Evolutionary conservation across 2,797 vertebrate species (phyloP), one percentile per base, ranked within the genome.

Genomic region (Argyrosomus regius): DNA sequence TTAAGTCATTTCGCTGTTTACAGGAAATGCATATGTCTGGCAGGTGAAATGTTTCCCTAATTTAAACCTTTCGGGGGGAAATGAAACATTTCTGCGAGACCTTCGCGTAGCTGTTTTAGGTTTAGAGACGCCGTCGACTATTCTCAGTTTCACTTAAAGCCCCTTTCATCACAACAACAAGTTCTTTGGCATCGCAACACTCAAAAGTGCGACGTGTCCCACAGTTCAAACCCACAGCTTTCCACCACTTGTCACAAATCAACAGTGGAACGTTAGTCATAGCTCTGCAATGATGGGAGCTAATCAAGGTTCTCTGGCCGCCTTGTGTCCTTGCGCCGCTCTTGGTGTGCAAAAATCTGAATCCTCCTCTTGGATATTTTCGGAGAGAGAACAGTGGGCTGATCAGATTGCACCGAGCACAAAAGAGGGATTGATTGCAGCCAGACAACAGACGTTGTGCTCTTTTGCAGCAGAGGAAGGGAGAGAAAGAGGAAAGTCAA

Each of bases 391-490:
- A 75, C 78, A 74, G 46, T 16, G 52, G 60, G 78, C 63, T 9
- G 64, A 84, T 91, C 85, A 75, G 78, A 87, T 87, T 77, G 67
- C 79, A 39, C 24, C 1, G 1, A 75, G 83, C 84, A 86, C 81
- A 91, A 87, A 88, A 86, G 84, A 75, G 71, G 67, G 64, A 85
- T 89, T 87, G 86, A 91, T 92, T 87, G 63, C 75, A 82, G 82
- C 64, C 82, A 75, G 81, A 63, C 71, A 62, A 54, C 48, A 45
- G 71, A 75, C 67, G 59, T 31, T 87, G 49, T 22, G 66, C 67
- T 80, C 73, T 50, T 39, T 53, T 62, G 67, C 69, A 74, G 80
- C 75, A 61, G 76, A 80, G 48, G 70, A 59, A 62, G 31, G 39
- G 66, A 66, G 72, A 49, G 80, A 72, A 56, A 74, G 72, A 54